Evolutionary conservation across 2,797 vertebrate genomes (phyloP), one percentile per base, ranked within the genome.

Genomic region (Sebastes taczanowskii): DNA sequence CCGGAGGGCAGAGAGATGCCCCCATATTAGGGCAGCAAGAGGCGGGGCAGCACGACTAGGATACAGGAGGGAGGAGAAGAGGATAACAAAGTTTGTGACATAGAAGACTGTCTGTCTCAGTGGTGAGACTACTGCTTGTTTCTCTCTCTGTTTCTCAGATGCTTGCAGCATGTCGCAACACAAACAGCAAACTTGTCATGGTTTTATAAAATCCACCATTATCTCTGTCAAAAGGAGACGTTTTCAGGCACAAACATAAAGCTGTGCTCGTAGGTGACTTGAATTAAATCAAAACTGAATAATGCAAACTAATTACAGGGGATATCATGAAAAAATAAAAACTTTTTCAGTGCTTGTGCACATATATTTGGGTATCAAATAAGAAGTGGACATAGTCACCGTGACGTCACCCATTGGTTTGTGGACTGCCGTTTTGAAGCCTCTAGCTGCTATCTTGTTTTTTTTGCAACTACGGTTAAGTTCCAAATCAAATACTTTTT

Each of bases 11-110:
- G 82, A 85, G 74, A 84, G 84, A 94, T 95, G 91, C 82, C 88
- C 91, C 94, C 94, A 92, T 94, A 92, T 94, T 93, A 90, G 93
- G 95, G 73, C 83, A 82, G 70, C 13, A 42, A 61, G 84, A 84
- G 91, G 91, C 13, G 84, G 90, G 66, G 79, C 80, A 59, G 75
- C 32, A 23, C 2, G 5, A 18, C 23, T 56, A 60, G 13, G 29
- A 84, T 85, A 81, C 78, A 83, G 68, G 81, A 79, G 86, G 91
- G 84, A 76, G 89, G 83, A 83, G 86, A 79, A 79, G 69, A 27
- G 71, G 85, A 89, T 87, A 87, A 91, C 67, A 87, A 82, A 62
- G 82, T 92, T 82, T 88, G 67, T 77, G 78, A 78, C 61, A 89
- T 59, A 84, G 32, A 30, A 7, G 78, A 42, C 14, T 7, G 56